Percentiles rank a stretch among this genome's conserved stretches.
phyloP scores from a whole-genome alignment of 2,113 vertebrate genomes.

The Cathartes aura region DNA sequence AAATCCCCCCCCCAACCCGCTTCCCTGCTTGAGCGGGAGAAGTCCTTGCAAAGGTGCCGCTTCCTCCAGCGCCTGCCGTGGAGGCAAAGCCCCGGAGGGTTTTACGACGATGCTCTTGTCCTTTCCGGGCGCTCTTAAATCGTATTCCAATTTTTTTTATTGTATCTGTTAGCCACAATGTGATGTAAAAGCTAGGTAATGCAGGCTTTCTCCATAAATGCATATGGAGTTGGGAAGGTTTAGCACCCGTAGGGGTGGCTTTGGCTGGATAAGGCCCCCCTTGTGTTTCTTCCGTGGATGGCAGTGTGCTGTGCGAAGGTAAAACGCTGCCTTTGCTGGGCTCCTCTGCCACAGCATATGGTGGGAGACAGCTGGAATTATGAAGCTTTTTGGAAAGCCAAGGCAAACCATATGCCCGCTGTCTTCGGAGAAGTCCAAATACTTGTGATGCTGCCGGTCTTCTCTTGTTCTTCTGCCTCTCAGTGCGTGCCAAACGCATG shows the following conservation, averaged over 20 bases:
- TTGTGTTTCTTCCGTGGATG: background rate
- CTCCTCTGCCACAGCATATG: background rate
- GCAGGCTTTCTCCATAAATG: background rate
- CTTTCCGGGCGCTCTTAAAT: background rate
- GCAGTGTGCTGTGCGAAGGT: background rate
- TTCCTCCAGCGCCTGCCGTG: background rate
- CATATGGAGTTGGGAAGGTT: background rate
- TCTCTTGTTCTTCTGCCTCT: background rate
- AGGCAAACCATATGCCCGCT: slow-evolving; percentile 10
- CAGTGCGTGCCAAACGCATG: background rate
- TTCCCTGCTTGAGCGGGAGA: background rate
- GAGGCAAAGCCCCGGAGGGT: background rate
- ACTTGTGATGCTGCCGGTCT: background rate
- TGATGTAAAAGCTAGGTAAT: background rate
- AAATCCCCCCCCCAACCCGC: fast-evolving
- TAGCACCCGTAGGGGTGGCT: background rate
- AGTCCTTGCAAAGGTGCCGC: background rate
- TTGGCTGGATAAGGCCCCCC: background rate
- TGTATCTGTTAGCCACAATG: background rate
- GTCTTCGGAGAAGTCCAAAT: slow-evolving; percentile 29
- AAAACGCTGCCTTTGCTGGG: background rate
- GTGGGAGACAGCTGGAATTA: slow-evolving; percentile 49
- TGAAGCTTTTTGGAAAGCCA: slow-evolving; percentile 40
- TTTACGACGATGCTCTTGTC: background rate
- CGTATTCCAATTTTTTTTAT: background rate